A percentile compares a stretch with the other conserved stretches of the same genome.
phyloP scores from a whole-genome alignment of 2,797 vertebrate genomes.

The Avahi laniger region DNA sequence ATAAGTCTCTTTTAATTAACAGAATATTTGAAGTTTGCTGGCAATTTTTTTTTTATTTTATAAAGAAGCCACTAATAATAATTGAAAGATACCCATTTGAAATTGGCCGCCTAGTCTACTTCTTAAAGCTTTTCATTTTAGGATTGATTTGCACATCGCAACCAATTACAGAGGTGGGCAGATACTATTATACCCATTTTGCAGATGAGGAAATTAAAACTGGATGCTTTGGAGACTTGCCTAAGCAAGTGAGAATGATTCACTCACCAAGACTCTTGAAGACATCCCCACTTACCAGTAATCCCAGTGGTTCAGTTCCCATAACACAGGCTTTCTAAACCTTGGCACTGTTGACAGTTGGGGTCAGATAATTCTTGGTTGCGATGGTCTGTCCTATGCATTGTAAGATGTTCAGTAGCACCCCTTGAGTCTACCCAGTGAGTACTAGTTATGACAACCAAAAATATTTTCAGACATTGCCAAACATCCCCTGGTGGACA shows the following conservation, averaged over 20 bases:
- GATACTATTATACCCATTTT: conserved; percentile 65
- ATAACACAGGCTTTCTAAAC: neutral
- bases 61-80: conserved; percentile 39
- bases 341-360: neutral
- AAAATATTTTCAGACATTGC: neutral
- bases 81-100: neutral
- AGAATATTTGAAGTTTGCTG: conserved; percentile 58
- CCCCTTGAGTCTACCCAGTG: neutral
- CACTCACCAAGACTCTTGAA: neutral
- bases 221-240: conserved; percentile 40
- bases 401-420: neutral
- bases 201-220: conserved; percentile 59
- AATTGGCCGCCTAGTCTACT: conserved; percentile 49
- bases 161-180: conserved; percentile 30
- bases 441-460: neutral
- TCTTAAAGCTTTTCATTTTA: conserved; percentile 61
- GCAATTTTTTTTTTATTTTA: conserved; percentile 14
- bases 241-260: conserved; percentile 23
- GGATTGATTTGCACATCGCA: conserved; percentile 53
- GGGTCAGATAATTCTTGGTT: neutral
- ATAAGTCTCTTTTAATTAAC: conserved; percentile 60
- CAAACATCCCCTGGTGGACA: neutral
- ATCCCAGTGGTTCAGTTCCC: conserved; percentile 1
- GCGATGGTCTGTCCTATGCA: neutral
- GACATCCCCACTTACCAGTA: neutral